These are phyloP conservation scores for Panagrolaimus sp. DNA, from an alignment of 1,140 invertebrate genomes.

Conservation along the genomic window DNA sequence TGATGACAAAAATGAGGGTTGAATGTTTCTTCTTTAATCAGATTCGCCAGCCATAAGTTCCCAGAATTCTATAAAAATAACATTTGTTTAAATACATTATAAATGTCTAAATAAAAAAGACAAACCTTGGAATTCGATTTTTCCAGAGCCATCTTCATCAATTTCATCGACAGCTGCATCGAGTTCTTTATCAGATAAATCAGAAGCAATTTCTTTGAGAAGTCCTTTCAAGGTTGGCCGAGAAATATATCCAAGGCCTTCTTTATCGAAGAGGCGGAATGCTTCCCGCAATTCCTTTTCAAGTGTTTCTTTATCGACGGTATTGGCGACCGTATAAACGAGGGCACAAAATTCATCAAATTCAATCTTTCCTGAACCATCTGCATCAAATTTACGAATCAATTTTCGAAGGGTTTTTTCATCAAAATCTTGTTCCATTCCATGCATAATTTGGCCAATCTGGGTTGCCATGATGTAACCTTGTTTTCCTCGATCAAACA, in stretches of 20 bases:
- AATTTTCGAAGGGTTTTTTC: slow-evolving; percentile 56
- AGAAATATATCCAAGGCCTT: slow-evolving; percentile 59
- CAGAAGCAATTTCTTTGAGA: slow-evolving; percentile 55
- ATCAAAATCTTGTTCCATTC: slow-evolving; percentile 59
- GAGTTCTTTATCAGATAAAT: slow-evolving; percentile 55
- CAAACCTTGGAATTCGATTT: slow-evolving; percentile 48
- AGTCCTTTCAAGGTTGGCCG: slow-evolving; percentile 58
- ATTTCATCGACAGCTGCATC: slow-evolving; percentile 59
- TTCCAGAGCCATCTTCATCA: slow-evolving; percentile 58
- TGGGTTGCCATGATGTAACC: slow-evolving; percentile 60
- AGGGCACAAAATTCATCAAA: slow-evolving; percentile 59
- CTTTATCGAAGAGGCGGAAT: slow-evolving; percentile 59
- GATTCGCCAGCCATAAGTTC: slow-evolving; percentile 59
- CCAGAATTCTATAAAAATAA: slow-evolving; percentile 56
- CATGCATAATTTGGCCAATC: slow-evolving; percentile 58
- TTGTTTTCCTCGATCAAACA: slow-evolving; percentile 59
- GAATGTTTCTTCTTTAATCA: no score
- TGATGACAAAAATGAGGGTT: no score
- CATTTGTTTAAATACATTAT: no score
- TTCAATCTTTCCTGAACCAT: slow-evolving; percentile 59
- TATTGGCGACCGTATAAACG: slow-evolving; percentile 60
- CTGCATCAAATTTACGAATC: slow-evolving; percentile 58
- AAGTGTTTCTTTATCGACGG: slow-evolving; percentile 59
- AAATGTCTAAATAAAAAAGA: no score
- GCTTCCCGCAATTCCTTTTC: slow-evolving; percentile 58